A percentile compares a stretch with the other conserved stretches of the same genome.
Conservation (phyloP, 2,113 vertebrate genomes). For the Oreotragus oreotragus region DNA sequence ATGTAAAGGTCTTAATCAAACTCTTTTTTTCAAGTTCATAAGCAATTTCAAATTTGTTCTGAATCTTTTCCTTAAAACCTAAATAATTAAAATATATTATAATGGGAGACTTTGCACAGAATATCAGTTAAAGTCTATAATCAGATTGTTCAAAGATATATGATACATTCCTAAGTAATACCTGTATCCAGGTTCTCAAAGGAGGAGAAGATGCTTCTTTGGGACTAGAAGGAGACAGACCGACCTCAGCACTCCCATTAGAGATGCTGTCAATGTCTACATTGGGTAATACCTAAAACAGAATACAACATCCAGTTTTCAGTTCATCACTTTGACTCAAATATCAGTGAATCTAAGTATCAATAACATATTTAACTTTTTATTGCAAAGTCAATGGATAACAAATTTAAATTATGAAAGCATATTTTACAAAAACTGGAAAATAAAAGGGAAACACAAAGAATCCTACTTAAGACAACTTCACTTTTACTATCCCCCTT, state of each 20-base stretch:
- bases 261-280: constrained; percentile 86
- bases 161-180: constrained; percentile 57
- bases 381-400: background rate
- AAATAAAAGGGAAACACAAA: constrained; percentile 13
- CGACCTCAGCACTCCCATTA: constrained; percentile 49
- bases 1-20: background rate
- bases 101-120: background rate
- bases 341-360: background rate
- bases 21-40: background rate
- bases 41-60: constrained; percentile 9
- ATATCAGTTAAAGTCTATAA: background rate
- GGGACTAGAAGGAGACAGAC: background rate
- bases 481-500: background rate
- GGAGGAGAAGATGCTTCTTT: constrained; percentile 49
- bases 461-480: constrained; percentile 14
- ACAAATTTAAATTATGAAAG: background rate
- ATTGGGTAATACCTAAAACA: constrained; percentile 84
- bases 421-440: background rate
- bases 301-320: background rate
- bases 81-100: constrained; percentile 5
- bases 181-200: constrained; percentile 76
- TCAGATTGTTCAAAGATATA: background rate
- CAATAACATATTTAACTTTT: background rate
- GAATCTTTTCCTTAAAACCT: background rate
- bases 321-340: background rate